Percentiles rank a stretch among this genome's conserved stretches.
Evolutionary conservation across 1,140 invertebrate genomes (phyloP).

Genomic region (Drosophila seguyi): DNA sequence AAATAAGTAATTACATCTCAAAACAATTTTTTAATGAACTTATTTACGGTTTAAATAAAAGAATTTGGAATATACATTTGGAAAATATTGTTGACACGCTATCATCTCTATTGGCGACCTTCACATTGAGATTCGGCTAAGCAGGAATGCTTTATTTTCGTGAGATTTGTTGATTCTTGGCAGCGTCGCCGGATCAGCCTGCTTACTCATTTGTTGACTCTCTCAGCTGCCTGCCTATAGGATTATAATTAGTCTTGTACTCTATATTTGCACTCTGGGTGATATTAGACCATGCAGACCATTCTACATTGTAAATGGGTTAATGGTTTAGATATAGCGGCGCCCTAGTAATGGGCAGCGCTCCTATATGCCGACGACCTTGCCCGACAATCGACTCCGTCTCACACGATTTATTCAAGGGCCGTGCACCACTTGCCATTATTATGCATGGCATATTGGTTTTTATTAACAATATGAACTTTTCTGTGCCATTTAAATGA

Average conservation of each 20-base stretch:
- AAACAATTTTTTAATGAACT: too few species aligned
- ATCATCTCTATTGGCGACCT: conserved; percentile 43
- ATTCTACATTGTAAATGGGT: conserved; percentile 3
- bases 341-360: conserved; percentile 12
- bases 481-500: conserved; percentile 7
- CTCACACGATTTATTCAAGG: conserved; percentile 15
- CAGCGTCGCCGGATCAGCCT: conserved; percentile 21
- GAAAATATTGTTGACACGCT: conserved; percentile 6
- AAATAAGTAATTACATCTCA: too few species aligned
- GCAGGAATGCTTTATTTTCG: conserved; percentile 33
- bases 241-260: conserved; percentile 37
- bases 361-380: conserved; percentile 7
- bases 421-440: conserved; percentile 17
- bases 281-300: conserved; percentile 19
- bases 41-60: not conserved
- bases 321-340: conserved; percentile 7
- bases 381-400: not conserved
- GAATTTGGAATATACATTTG: not conserved
- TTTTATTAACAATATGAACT: conserved; percentile 22
- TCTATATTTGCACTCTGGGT: conserved; percentile 34
- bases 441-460: conserved; percentile 3
- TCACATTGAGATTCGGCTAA: conserved; percentile 44
- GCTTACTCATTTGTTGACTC: conserved; percentile 58
- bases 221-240: conserved; percentile 11
- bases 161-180: conserved; percentile 41